phyloP scores from a whole-genome alignment of 2,113 vertebrate genomes.

The Macquaria australasica region DNA sequence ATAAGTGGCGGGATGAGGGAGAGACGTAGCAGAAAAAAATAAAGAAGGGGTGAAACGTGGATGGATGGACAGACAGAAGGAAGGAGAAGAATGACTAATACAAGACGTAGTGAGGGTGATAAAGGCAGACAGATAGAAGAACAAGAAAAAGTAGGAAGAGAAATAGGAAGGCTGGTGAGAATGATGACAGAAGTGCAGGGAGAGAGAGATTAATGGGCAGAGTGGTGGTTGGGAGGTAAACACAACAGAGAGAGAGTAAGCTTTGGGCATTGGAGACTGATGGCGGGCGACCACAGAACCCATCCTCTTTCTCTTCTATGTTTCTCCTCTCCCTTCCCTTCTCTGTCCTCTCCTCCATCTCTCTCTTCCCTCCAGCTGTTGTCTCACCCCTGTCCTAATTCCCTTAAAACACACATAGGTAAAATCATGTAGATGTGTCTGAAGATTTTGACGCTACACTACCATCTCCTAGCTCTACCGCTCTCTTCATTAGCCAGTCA shows the following conservation, averaged over 20 bases:
- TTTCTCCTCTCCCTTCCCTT: not conserved
- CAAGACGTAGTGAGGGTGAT: not conserved
- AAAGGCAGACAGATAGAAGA: conserved; percentile 17
- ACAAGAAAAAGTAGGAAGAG: conserved; percentile 18
- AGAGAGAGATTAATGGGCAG: conserved; percentile 21
- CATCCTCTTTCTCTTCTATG: not conserved
- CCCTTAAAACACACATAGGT: not conserved
- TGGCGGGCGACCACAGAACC: not conserved
- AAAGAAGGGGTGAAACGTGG: not conserved
- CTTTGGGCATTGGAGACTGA: not conserved
- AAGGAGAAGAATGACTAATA: conserved; percentile 8
- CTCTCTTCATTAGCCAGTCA: conserved; percentile 58
- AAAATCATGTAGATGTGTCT: not conserved
- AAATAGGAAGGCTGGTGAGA: conserved; percentile 17
- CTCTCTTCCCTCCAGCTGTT: conserved; percentile 8
- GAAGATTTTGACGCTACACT: not conserved
- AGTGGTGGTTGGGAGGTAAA: conserved; percentile 13
- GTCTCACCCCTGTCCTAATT: not conserved
- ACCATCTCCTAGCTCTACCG: not conserved
- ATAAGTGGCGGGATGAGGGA: conserved; percentile 1
- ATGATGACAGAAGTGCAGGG: conserved; percentile 5
- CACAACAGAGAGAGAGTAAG: conserved; percentile 14
- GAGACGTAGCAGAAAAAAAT: not conserved
- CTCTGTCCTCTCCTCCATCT: conserved; percentile 12
- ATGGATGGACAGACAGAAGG: not conserved